A percentile compares a stretch with the other conserved stretches of the same genome.
These are phyloP conservation scores for Paelopatides confundens DNA, from an alignment of 53 echinoderm and acorn worm genomes.

Conservation along the genomic window DNA sequence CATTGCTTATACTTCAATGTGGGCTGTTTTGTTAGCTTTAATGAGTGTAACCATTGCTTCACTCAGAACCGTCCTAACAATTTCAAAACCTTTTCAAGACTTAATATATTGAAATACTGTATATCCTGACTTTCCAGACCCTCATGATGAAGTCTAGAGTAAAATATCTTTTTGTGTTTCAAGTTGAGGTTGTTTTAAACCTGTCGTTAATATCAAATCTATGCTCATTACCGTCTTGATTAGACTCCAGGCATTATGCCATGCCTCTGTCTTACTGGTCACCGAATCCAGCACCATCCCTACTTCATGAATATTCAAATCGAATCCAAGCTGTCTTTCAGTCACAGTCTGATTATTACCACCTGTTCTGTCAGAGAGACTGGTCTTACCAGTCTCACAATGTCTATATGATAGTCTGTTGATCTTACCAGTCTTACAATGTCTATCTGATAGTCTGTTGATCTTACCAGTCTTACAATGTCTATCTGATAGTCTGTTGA, in stretches of 20 bases:
- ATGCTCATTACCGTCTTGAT: slow-evolving; percentile 59
- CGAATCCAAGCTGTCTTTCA: not conserved
- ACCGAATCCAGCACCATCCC: slow-evolving; percentile 69
- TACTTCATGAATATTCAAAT: not conserved
- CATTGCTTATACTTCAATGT: too few species aligned
- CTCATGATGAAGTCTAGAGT: not conserved
- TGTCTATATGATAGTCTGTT: too few species aligned
- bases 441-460: too few species aligned
- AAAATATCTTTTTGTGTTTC: not conserved
- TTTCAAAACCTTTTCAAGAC: too few species aligned
- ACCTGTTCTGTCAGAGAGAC: not conserved
- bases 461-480: too few species aligned
- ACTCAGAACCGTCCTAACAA: too few species aligned
- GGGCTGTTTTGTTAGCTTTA: too few species aligned
- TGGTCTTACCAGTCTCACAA: not conserved
- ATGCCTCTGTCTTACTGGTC: slow-evolving; percentile 71
- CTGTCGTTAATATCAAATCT: slow-evolving; percentile 76
- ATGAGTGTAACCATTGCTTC: too few species aligned
- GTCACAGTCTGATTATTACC: not conserved
- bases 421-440: too few species aligned
- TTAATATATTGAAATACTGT: too few species aligned
- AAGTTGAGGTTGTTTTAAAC: slow-evolving; percentile 22
- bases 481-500: too few species aligned
- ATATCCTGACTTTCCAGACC: too few species aligned
- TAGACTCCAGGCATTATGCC: slow-evolving; percentile 82